Conservation (phyloP, 2,888 invertebrate species). For the Empis stercorea region DNA sequence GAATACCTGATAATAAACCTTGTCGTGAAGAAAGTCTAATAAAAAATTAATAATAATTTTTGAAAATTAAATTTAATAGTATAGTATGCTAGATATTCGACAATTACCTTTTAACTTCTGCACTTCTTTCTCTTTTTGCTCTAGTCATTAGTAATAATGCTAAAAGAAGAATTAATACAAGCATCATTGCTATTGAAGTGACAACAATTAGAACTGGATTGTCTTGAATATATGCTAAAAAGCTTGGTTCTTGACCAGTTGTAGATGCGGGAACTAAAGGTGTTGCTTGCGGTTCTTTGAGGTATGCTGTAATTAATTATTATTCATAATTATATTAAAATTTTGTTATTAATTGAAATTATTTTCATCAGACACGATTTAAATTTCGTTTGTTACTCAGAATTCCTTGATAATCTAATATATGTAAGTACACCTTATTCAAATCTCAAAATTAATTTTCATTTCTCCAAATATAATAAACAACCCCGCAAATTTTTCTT, state of each 20-base stretch:
- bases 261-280: constrained; percentile 33
- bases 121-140: constrained; percentile 22
- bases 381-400: too few relatives aligned
- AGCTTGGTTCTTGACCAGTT: constrained; percentile 22
- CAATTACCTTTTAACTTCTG: constrained; percentile 25
- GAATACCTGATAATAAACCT: constrained; percentile 3
- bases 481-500: too few relatives aligned
- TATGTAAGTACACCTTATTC: too few relatives aligned
- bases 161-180: constrained; percentile 28
- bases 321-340: not conserved
- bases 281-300: constrained; percentile 34
- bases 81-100: not conserved
- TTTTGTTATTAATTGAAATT: too few relatives aligned
- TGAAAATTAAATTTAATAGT: not conserved
- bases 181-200: constrained; percentile 26
- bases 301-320: constrained; percentile 23
- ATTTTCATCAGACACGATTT: too few relatives aligned
- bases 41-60: not conserved
- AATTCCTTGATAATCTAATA: too few relatives aligned
- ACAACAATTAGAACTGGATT: constrained; percentile 30
- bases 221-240: constrained; percentile 28
- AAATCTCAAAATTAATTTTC: too few relatives aligned
- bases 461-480: too few relatives aligned
- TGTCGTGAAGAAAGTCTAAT: constrained; percentile 11
- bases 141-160: constrained; percentile 30